These are phyloP conservation scores for Apodemia duryi DNA, from an alignment of 2,888 invertebrate genomes.

Conservation along the genomic window DNA sequence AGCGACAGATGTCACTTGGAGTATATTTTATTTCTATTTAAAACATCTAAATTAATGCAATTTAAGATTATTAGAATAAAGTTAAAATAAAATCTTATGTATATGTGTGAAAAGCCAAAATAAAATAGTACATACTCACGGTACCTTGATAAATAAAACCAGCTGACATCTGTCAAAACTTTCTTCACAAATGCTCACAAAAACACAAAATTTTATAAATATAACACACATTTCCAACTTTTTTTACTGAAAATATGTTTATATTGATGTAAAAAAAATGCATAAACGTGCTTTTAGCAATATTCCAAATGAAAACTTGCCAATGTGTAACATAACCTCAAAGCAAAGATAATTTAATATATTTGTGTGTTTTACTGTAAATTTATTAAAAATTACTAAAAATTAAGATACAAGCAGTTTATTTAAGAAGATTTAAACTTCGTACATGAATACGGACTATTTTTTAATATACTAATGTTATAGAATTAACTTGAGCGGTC, in stretches of 20 bases:
- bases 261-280: constrained; percentile 43
- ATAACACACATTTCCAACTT: constrained; percentile 41
- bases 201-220: constrained; percentile 46
- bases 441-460: no score
- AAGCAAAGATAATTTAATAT: constrained; percentile 11
- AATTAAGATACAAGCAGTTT: neutral
- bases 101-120: neutral
- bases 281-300: constrained; percentile 54
- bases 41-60: neutral
- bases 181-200: constrained; percentile 72
- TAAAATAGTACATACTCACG: constrained; percentile 6
- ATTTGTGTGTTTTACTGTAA: neutral
- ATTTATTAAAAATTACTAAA: neutral
- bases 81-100: neutral
- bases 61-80: neutral
- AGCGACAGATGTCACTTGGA: constrained; percentile 20
- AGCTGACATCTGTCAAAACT: constrained; percentile 75
- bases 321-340: constrained; percentile 9
- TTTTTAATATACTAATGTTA: no score
- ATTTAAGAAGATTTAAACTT: no score
- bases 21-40: neutral
- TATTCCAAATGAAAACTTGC: constrained; percentile 52
- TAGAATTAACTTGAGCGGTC: no score
- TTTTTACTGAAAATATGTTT: constrained; percentile 36
- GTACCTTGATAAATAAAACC: constrained; percentile 34